A percentile compares a stretch with the other conserved stretches of the same genome.
These are phyloP conservation scores for Phasianus colchicus DNA, from an alignment of 2,113 vertebrate species.

Conservation along the genomic window DNA sequence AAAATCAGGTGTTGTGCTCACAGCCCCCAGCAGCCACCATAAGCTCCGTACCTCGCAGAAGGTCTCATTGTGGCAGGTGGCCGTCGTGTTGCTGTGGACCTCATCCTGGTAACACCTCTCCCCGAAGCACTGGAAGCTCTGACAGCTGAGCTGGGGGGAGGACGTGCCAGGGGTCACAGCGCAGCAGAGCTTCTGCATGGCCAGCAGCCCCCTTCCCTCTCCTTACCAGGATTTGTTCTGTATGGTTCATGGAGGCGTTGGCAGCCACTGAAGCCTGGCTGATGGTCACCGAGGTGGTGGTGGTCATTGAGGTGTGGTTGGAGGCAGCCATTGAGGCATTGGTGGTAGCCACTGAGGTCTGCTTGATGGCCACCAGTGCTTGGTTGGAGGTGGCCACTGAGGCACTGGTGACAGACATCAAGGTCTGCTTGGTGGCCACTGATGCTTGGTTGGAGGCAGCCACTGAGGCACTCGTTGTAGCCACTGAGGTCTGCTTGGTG, in stretches of 20 bases:
- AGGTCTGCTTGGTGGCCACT: too few species aligned
- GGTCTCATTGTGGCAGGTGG: background rate
- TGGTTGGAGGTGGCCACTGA: background rate
- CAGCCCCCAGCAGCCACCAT: accelerated
- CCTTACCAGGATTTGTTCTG: background rate
- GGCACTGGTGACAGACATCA: background rate
- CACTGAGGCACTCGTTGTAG: too few species aligned
- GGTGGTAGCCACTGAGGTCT: too few species aligned
- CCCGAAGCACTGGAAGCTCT: constrained; percentile 32
- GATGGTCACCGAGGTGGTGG: background rate
- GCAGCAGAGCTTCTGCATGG: accelerated
- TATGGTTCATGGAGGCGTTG: background rate
- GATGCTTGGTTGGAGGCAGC: too few species aligned
- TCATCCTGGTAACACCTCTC: constrained; percentile 42
- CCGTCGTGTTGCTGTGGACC: background rate
- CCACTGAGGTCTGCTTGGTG: background rate
- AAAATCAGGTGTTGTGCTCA: too few species aligned
- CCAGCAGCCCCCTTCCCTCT: accelerated
- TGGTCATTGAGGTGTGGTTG: background rate
- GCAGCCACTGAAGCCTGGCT: background rate
- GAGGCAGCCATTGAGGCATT: background rate
- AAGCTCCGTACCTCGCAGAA: background rate
- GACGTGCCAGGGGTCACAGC: accelerated
- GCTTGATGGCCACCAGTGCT: background rate
- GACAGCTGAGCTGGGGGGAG: constrained; percentile 32